A percentile compares a stretch with the other conserved stretches of the same genome.
Evolutionary conservation across 2,888 invertebrate species (phyloP).

Genomic region (Malacosoma neustria): DNA sequence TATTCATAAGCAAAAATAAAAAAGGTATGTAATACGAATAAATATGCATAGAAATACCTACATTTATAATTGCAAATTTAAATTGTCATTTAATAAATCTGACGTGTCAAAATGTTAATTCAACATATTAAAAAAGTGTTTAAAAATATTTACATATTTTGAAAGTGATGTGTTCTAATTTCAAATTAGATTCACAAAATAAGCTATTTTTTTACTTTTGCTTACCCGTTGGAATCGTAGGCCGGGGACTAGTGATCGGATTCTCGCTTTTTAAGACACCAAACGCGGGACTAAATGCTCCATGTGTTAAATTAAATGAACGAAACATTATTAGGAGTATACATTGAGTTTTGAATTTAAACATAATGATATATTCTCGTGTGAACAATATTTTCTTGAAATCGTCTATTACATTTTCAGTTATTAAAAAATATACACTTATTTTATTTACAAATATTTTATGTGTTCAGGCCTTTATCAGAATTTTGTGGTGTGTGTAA

Average conservation of each 20-base stretch:
- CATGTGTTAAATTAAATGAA: slow-evolving; percentile 20
- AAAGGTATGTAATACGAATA: too few species aligned
- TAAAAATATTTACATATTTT: slow-evolving; percentile 4
- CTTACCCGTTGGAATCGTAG: slow-evolving; percentile 38
- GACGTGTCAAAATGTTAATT: not conserved
- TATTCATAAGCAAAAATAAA: too few species aligned
- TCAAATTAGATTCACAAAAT: slow-evolving; percentile 5
- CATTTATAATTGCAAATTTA: slow-evolving; percentile 5
- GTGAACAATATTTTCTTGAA: too few species aligned
- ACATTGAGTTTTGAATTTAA: slow-evolving; percentile 7
- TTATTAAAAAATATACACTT: too few species aligned
- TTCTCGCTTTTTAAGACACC: slow-evolving; percentile 31
- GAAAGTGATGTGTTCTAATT: slow-evolving; percentile 1
- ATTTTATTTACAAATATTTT: too few species aligned
- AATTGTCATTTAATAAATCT: slow-evolving; percentile 11
- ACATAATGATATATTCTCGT: too few species aligned
- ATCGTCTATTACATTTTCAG: too few species aligned
- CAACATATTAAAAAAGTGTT: slow-evolving; percentile 3
- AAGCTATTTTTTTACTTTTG: slow-evolving; percentile 4
- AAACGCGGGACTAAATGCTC: slow-evolving; percentile 34
- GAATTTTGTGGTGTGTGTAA: too few species aligned
- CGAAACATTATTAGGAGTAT: slow-evolving; percentile 14
- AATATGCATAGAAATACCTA: too few species aligned
- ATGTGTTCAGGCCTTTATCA: too few species aligned
- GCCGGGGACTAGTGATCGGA: slow-evolving; percentile 21